Evolutionary conservation across 2,888 invertebrate genomes (phyloP), one percentile per base, ranked within the genome.

Genomic region (Pandemis heparana): DNA sequence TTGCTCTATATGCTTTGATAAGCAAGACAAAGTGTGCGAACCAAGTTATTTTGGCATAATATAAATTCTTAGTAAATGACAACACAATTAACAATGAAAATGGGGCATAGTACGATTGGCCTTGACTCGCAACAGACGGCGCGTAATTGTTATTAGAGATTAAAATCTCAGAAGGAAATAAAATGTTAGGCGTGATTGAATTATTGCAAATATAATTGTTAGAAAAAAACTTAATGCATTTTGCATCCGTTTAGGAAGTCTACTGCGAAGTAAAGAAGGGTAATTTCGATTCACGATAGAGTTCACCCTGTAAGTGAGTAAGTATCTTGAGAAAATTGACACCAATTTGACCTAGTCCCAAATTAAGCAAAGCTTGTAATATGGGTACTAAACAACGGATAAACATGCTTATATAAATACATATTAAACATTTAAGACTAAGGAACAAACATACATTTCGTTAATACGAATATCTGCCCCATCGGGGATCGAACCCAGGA

Each of bases 131-230:
- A 51, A 56, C 43, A 41, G 56, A 56, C 39, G 46, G 32, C 61
- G 41, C 12, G 60, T 70, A 62, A 75, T 75, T 67, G 70, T 71
- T 71, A 59, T 67, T 64, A 71, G 12, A 70, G 75, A 75, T 75
- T 63, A 75, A 75, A 51, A 75, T 75, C 75, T 59, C 38, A 38
- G 39, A 59, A 59, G 75, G 59, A 71, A 71, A 66, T 67, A 18
- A 60, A 32, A 61, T 59, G 63, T 62, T 68, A 63, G 7, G 46
- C 46, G 62, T 68, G 72, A 73, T 73, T 56, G 68, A 68, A 56
- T 73, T 73, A 73, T 63, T 68, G 53, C 46, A 51, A 72, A 68
- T 56, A 16, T 7, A 59, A 63, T 68, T 68, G 56, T 67, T 59
- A 59, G 46, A 56, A 43, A 32, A 41, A 16, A 46, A 16, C 10